phyloP scores from a whole-genome alignment of 2,797 vertebrate species.

The Taeniopygia guttata region DNA sequence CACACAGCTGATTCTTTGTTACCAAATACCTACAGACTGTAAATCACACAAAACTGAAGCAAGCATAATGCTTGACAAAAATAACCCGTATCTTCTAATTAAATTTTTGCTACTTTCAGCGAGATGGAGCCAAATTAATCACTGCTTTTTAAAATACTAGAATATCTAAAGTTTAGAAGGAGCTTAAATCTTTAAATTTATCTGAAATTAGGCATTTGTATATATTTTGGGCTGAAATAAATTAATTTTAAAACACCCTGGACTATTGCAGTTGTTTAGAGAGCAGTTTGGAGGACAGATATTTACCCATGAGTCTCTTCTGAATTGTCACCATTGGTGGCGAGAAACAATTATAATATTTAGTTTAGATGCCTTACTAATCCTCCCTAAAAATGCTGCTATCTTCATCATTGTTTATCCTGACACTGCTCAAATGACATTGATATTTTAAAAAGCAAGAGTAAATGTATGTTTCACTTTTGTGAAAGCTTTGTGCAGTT shows the following conservation, averaged over 20 bases:
- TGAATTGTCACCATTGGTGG: not conserved
- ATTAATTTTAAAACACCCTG: not conserved
- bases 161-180: not conserved
- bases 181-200: not conserved
- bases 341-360: not conserved
- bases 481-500: not conserved
- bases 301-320: not conserved
- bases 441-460: not conserved
- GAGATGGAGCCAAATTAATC: slow-evolving; percentile 30
- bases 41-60: not conserved
- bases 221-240: not conserved
- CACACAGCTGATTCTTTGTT: not conserved
- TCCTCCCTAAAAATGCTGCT: not conserved
- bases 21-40: not conserved
- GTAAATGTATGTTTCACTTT: not conserved
- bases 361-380: not conserved
- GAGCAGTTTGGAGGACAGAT: not conserved
- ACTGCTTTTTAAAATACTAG: not conserved
- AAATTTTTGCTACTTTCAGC: slow-evolving; percentile 23
- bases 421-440: not conserved
- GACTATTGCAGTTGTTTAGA: not conserved
- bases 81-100: slow-evolving; percentile 37
- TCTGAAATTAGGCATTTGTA: not conserved
- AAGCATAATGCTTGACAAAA: slow-evolving; percentile 23
- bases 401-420: not conserved